A percentile compares a stretch with the other conserved stretches of the same genome.
Evolutionary conservation across 2,113 vertebrate genomes (phyloP).

Genomic region (Anhinga rufa): DNA sequence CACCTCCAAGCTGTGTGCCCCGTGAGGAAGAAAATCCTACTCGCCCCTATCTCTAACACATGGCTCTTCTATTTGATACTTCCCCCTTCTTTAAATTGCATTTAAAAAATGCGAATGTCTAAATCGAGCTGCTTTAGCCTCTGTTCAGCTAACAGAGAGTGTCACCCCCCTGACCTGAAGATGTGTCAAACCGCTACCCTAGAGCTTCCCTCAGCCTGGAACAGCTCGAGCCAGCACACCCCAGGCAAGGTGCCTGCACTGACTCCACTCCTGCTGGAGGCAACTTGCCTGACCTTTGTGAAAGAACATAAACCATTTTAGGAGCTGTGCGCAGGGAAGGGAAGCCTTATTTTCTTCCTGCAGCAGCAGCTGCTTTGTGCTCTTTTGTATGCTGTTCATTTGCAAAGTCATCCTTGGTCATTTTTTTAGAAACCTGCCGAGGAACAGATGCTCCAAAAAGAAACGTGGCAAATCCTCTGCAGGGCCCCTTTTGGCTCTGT

Average conservation of each 20-base stretch:
- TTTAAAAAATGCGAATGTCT: background rate
- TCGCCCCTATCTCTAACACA: background rate
- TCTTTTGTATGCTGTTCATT: background rate
- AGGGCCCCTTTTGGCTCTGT: background rate
- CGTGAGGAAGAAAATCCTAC: fast-evolving
- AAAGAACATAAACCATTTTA: background rate
- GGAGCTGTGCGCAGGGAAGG: background rate
- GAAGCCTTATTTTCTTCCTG: background rate
- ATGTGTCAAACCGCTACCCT: background rate
- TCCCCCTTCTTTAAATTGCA: background rate
- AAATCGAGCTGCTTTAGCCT: background rate
- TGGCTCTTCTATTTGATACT: background rate
- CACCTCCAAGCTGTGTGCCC: background rate
- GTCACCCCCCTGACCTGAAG: background rate
- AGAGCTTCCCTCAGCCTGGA: background rate
- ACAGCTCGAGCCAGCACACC: background rate
- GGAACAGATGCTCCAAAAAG: background rate
- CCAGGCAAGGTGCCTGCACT: background rate
- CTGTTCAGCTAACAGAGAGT: background rate
- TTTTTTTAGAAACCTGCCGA: background rate
- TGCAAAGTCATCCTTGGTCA: background rate
- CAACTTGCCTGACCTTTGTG: background rate
- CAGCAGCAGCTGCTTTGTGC: background rate
- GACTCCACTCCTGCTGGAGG: background rate
- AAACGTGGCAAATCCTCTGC: fast-evolving